Evolutionary conservation across 2,113 vertebrate species (phyloP).

Genomic region (Amphilophus citrinellus): DNA sequence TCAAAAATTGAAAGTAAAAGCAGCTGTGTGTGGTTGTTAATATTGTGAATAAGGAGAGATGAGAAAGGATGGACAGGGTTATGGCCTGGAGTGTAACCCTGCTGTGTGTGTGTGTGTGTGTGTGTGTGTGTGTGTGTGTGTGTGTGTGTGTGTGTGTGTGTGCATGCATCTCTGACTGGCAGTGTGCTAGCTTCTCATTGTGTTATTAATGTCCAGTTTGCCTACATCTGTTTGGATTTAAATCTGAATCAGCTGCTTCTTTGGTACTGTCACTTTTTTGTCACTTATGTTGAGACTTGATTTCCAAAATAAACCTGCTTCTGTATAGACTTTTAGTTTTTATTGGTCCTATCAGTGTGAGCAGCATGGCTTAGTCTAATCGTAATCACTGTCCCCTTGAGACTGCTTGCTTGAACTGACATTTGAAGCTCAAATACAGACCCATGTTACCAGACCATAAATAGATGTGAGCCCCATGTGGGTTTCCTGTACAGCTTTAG

Average conservation of each 20-base stretch:
- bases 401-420: conserved; percentile 18
- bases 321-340: neutral
- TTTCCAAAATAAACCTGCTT: neutral
- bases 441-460: conserved; percentile 13
- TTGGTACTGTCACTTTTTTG: neutral
- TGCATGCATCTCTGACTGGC: neutral
- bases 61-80: neutral
- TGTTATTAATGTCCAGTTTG: conserved; percentile 19
- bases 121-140: no score
- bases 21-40: conserved; percentile 18
- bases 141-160: no score
- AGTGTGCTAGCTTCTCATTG: neutral
- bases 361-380: neutral
- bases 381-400: neutral
- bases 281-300: neutral
- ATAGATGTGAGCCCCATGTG: conserved; percentile 45
- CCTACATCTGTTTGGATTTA: neutral
- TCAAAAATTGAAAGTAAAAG: neutral
- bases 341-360: neutral
- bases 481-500: conserved; percentile 57
- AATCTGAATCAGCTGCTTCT: neutral
- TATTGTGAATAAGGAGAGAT: neutral
- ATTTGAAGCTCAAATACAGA: neutral
- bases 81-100: neutral
- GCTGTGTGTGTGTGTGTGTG: neutral